Percentiles rank a stretch among this genome's conserved stretches.
These are phyloP conservation scores for Octodon degus DNA, from an alignment of 2,113 vertebrate species.

Conservation along the genomic window DNA sequence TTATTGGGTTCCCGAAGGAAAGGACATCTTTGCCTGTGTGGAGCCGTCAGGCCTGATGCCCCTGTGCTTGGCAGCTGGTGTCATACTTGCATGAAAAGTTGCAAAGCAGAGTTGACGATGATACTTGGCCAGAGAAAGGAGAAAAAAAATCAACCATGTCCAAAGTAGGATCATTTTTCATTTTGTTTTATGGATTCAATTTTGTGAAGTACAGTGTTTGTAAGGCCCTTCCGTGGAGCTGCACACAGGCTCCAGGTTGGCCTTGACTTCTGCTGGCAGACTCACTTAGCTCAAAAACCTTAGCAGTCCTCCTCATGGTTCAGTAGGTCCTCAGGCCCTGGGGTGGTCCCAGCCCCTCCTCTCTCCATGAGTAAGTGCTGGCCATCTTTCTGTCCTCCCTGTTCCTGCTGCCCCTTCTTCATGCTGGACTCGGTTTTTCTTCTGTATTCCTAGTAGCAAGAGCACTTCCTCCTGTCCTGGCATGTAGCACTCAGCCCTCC, in stretches of 20 bases:
- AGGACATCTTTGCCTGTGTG: constrained; percentile 70
- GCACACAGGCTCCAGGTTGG: constrained; percentile 71
- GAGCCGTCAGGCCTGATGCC: constrained; percentile 70
- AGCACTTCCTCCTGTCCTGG: neutral
- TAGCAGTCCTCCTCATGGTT: neutral
- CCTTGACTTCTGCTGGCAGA: constrained; percentile 55
- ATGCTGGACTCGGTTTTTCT: neutral
- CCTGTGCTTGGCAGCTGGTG: constrained; percentile 70
- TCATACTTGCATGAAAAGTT: constrained; percentile 68
- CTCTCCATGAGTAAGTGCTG: neutral
- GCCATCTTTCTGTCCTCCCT: neutral
- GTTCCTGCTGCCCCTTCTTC: neutral
- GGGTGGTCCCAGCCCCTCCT: neutral
- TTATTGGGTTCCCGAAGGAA: constrained; percentile 31
- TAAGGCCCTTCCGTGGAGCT: constrained; percentile 49
- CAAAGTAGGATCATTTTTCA: constrained; percentile 70
- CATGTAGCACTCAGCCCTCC: neutral
- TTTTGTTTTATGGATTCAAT: constrained; percentile 76
- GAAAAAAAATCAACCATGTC: neutral
- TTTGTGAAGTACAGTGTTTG: constrained; percentile 16
- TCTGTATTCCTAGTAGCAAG: neutral
- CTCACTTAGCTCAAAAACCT: constrained; percentile 12
- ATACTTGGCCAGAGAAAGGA: constrained; percentile 62
- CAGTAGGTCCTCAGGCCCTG: neutral
- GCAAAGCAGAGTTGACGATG: constrained; percentile 70